Conservation (phyloP, 2,797 vertebrate genomes). For the Syngnathus rostellatus region DNA sequence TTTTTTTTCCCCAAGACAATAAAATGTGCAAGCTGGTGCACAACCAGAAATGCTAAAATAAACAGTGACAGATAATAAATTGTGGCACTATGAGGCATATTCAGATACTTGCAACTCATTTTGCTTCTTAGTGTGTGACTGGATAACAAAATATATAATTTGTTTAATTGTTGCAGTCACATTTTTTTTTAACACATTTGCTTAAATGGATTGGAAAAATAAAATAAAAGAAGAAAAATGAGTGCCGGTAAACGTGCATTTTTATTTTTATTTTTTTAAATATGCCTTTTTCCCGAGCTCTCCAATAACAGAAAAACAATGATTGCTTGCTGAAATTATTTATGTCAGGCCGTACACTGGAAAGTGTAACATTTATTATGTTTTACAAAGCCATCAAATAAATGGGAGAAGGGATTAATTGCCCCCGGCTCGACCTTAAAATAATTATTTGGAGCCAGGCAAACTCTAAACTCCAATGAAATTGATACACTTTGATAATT, state of each 20-base stretch:
- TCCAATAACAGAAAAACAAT: conserved; percentile 39
- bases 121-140: conserved; percentile 62
- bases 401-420: conserved; percentile 80
- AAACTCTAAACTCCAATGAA: conserved; percentile 82
- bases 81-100: conserved; percentile 62
- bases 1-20: neutral
- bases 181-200: neutral
- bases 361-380: conserved; percentile 74
- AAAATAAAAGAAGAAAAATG: conserved; percentile 37
- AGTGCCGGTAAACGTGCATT: conserved; percentile 49
- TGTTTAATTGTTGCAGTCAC: neutral
- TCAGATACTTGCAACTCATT: conserved; percentile 67
- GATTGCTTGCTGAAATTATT: conserved; percentile 56
- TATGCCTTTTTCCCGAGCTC: conserved; percentile 31
- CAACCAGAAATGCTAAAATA: conserved; percentile 50
- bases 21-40: conserved; percentile 34
- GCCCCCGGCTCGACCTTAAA: conserved; percentile 75
- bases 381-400: conserved; percentile 82
- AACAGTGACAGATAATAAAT: conserved; percentile 61
- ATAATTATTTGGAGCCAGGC: conserved; percentile 80
- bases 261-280: conserved; percentile 25
- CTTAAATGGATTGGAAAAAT: neutral
- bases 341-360: conserved; percentile 55
- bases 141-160: conserved; percentile 11
- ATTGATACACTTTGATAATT: conserved; percentile 92